Conservation (phyloP, 2,797 vertebrate species). For the Geotrypetes seraphini region DNA sequence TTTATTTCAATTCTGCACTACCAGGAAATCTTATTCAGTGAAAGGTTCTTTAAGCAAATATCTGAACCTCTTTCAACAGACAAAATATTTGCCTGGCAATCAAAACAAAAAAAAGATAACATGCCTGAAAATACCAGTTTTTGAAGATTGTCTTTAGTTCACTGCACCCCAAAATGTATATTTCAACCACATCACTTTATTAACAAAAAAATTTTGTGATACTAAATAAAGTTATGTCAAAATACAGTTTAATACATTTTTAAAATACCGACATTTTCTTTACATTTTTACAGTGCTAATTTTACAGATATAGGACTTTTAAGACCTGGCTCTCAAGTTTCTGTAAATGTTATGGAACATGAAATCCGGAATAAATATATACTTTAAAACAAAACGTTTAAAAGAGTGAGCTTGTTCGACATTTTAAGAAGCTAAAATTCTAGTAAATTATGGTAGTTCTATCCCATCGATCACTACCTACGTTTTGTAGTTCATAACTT, state of each 20-base stretch:
- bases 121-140: too few relatives aligned
- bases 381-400: slow-evolving; percentile 1
- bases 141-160: not conserved
- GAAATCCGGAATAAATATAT: slow-evolving; percentile 40
- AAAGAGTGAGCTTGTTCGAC: not conserved
- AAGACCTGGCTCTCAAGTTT: slow-evolving; percentile 11
- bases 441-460: slow-evolving; percentile 2
- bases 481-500: too few relatives aligned
- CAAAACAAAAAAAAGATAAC: too few relatives aligned
- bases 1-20: too few relatives aligned
- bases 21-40: too few relatives aligned
- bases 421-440: slow-evolving; percentile 1
- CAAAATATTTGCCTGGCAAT: too few relatives aligned
- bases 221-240: slow-evolving; percentile 38
- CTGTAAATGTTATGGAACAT: slow-evolving; percentile 19
- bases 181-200: slow-evolving; percentile 26
- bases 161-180: not conserved
- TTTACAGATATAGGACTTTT: slow-evolving; percentile 41
- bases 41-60: too few relatives aligned
- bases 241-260: slow-evolving; percentile 38
- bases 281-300: slow-evolving; percentile 45
- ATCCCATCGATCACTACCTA: too few relatives aligned
- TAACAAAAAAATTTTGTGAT: slow-evolving; percentile 15
- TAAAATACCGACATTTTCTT: slow-evolving; percentile 48
- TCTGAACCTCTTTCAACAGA: too few relatives aligned